Percentiles rank a stretch among this genome's conserved stretches.
These are phyloP conservation scores for Cynodonichthys magdalenae DNA, from an alignment of 2,797 vertebrate genomes.

Conservation along the genomic window DNA sequence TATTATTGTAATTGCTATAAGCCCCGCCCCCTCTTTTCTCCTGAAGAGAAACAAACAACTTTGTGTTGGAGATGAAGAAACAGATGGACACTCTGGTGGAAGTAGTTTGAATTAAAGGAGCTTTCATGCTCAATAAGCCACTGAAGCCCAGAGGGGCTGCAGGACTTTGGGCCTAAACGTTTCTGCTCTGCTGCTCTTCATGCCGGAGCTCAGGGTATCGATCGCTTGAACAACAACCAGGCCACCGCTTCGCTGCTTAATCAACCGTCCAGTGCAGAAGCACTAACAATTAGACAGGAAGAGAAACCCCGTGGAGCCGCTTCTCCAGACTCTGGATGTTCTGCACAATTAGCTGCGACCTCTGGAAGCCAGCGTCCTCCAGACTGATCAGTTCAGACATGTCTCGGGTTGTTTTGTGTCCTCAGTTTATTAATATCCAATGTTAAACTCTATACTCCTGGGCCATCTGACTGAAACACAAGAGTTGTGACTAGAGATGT, in stretches of 20 bases:
- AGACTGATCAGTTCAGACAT: not conserved
- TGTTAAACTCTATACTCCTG: too few species aligned
- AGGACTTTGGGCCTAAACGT: constrained; percentile 17
- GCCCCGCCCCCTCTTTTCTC: too few species aligned
- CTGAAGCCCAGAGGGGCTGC: constrained; percentile 21
- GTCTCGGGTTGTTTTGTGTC: not conserved
- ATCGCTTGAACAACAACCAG: constrained; percentile 30
- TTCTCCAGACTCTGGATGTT: constrained; percentile 14
- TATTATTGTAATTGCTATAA: too few species aligned
- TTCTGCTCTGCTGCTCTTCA: constrained; percentile 12
- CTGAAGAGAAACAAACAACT: too few species aligned
- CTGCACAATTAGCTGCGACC: constrained; percentile 14
- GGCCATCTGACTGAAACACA: too few species aligned
- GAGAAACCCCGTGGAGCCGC: not conserved
- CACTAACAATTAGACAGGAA: constrained; percentile 65
- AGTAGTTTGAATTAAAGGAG: not conserved
- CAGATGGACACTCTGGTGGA: too few species aligned
- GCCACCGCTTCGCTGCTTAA: constrained; percentile 29
- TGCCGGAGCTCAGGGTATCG: constrained; percentile 26
- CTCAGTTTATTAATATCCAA: too few species aligned
- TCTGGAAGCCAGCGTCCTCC: not conserved
- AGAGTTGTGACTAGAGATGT: too few species aligned
- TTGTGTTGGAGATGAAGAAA: too few species aligned
- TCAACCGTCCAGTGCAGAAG: constrained; percentile 37
- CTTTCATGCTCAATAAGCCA: constrained; percentile 21